phyloP scores from a whole-genome alignment of 2,888 invertebrate species.

The Pristionchus mayeri region DNA sequence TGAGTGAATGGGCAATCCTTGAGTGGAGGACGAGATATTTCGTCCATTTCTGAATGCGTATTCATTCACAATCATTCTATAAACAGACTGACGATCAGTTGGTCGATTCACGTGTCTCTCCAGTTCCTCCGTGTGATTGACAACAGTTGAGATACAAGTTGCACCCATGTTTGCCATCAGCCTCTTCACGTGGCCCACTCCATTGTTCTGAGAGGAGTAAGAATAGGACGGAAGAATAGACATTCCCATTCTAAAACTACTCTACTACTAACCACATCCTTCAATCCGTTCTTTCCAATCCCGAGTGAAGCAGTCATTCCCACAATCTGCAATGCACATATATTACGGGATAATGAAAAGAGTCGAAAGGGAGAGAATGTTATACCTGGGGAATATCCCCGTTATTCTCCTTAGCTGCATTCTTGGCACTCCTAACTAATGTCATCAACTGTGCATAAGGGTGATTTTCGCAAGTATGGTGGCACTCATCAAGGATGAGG shows the following conservation, averaged over 20 bases:
- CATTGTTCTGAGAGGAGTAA: neutral
- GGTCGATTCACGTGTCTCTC: constrained; percentile 29
- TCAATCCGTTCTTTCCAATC: constrained; percentile 52
- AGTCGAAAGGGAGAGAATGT: too few relatives aligned
- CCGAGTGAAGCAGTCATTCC: constrained; percentile 69
- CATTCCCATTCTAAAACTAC: too few relatives aligned
- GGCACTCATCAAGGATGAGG: constrained; percentile 73
- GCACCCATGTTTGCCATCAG: constrained; percentile 27
- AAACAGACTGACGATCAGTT: constrained; percentile 42
- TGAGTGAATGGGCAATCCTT: neutral
- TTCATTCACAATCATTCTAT: neutral
- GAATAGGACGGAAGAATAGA: too few relatives aligned
- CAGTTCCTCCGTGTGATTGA: constrained; percentile 24
- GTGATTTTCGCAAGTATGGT: constrained; percentile 56
- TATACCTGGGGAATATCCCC: constrained; percentile 50
- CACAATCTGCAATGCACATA: constrained; percentile 55
- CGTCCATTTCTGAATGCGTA: neutral
- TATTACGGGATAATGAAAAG: too few relatives aligned
- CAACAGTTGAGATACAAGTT: constrained; percentile 38
- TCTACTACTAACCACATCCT: constrained; percentile 34
- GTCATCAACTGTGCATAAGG: constrained; percentile 47
- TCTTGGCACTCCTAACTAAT: neutral
- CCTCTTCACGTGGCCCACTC: neutral
- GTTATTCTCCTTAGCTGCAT: too few relatives aligned
- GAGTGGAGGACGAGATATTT: neutral